Evolutionary conservation across 2,888 invertebrate species (phyloP).

Genomic region (Sarcophaga subvicina): DNA sequence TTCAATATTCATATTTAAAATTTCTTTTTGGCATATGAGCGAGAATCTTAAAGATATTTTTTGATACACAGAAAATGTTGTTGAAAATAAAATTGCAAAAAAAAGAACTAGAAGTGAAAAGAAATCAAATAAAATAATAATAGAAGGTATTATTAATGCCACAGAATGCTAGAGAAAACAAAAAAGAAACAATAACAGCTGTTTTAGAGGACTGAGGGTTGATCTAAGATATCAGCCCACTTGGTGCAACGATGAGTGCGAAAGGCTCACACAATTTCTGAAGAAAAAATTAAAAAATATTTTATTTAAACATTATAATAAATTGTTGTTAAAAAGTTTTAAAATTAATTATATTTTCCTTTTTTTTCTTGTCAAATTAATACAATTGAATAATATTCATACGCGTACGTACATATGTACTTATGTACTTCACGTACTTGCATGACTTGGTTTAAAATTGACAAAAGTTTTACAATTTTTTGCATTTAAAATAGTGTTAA

Average conservation of each 20-base stretch:
- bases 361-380: slow-evolving; percentile 43
- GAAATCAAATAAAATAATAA: neutral
- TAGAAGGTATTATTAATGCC: neutral
- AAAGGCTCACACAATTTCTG: neutral
- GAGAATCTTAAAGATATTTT: slow-evolving; percentile 2
- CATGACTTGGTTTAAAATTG: slow-evolving; percentile 15
- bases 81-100: neutral
- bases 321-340: slow-evolving; percentile 34
- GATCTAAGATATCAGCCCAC: neutral
- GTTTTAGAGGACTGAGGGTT: slow-evolving; percentile 26
- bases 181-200: slow-evolving; percentile 33
- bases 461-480: slow-evolving; percentile 29
- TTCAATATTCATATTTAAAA: slow-evolving; percentile 45
- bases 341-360: slow-evolving; percentile 22
- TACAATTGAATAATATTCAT: too few relatives aligned
- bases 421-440: neutral
- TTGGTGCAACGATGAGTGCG: slow-evolving; percentile 12
- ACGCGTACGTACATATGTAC: neutral
- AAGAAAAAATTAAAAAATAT: neutral
- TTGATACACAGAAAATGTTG: neutral
- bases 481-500: slow-evolving; percentile 47
- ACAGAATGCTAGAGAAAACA: neutral
- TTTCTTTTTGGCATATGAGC: slow-evolving; percentile 39
- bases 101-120: neutral
- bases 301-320: slow-evolving; percentile 21